Conservation (phyloP, 1,140 invertebrate genomes). For the Leptinotarsa texana region DNA sequence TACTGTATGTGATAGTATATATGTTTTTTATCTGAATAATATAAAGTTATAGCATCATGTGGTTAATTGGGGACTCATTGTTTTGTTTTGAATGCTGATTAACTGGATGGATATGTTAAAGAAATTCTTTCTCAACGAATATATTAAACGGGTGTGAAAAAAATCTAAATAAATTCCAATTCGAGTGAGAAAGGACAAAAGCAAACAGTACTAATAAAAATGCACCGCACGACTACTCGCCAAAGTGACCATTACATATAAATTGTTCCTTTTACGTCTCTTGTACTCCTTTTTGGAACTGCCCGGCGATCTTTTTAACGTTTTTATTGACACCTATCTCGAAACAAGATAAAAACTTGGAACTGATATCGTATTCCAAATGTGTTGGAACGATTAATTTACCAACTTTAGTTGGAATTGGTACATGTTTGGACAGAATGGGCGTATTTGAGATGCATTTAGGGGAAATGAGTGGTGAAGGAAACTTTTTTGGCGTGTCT, state of each 20-base stretch:
- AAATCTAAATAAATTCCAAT: background rate
- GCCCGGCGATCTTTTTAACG: constrained; percentile 34
- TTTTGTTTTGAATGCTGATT: too few relatives aligned
- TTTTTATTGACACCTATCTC: constrained; percentile 33
- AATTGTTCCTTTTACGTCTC: constrained; percentile 41
- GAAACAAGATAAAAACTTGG: constrained; percentile 35
- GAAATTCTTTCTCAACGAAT: too few relatives aligned
- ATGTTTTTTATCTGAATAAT: too few relatives aligned
- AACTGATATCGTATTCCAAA: constrained; percentile 25
- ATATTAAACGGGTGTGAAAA: background rate
- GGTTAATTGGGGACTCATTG: too few relatives aligned
- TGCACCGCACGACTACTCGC: constrained; percentile 35
- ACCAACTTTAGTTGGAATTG: background rate
- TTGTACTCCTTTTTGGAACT: constrained; percentile 38
- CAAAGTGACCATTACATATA: constrained; percentile 47
- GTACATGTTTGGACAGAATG: background rate
- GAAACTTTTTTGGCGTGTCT: background rate
- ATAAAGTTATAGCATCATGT: too few relatives aligned
- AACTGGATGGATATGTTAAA: too few relatives aligned
- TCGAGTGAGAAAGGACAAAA: constrained; percentile 7
- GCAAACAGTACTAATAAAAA: constrained; percentile 25
- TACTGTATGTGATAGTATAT: too few relatives aligned
- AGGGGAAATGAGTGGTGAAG: background rate
- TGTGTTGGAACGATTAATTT: constrained; percentile 18
- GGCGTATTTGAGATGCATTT: constrained; percentile 14